Evolutionary conservation across 23 tunicate genomes (phyloP).

Genomic region (Trididemnum clinides): DNA sequence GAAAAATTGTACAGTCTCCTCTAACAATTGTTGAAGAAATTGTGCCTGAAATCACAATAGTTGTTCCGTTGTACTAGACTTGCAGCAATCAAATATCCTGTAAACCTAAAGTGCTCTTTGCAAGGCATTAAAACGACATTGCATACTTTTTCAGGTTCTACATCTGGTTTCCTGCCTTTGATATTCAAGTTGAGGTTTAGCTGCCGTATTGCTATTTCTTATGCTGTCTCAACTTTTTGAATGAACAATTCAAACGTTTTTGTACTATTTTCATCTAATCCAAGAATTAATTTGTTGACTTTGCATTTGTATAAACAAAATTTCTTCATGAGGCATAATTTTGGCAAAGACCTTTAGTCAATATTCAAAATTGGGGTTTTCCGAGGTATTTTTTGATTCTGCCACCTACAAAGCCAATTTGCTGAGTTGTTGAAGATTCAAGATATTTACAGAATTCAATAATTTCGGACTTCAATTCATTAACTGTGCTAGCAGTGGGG

Average conservation of each 20-base stretch:
- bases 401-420: background rate
- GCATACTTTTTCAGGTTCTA: background rate
- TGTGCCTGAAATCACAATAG: background rate
- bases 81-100: conserved; percentile 1
- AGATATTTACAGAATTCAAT: background rate
- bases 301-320: conserved; percentile 1
- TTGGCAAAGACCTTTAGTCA: background rate
- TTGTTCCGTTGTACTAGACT: background rate
- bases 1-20: background rate
- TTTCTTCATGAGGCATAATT: conserved; percentile 25
- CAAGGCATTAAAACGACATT: background rate
- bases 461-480: background rate
- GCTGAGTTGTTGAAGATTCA: background rate
- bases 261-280: background rate
- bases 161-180: background rate
- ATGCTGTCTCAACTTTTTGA: background rate
- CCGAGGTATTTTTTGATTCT: background rate
- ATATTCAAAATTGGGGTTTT: background rate
- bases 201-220: background rate
- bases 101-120: background rate
- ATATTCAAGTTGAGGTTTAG: too few species aligned
- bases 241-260: background rate
- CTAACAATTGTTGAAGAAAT: background rate
- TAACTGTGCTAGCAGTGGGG: background rate
- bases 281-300: background rate